phyloP scores from a whole-genome alignment of 1,140 invertebrate genomes.

The Brachionus calyciflorus region DNA sequence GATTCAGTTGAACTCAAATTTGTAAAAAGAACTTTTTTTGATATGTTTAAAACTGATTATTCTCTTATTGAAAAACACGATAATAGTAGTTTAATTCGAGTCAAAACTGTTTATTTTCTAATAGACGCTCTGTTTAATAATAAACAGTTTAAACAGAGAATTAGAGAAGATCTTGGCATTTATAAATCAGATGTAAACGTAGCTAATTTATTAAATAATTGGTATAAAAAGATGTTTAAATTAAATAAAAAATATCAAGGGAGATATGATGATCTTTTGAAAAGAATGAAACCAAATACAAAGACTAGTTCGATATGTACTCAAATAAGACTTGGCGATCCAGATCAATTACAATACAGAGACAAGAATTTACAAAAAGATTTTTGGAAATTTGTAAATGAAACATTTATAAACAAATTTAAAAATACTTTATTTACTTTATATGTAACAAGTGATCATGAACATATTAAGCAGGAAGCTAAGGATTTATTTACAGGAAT shows the following conservation, averaged over 20 bases:
- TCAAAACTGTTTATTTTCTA: too few species aligned
- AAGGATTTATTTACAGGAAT: neutral
- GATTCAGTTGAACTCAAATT: neutral
- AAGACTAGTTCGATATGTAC: neutral
- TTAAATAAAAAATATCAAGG: neutral
- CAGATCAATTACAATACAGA: neutral
- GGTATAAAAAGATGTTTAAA: constrained; percentile 15
- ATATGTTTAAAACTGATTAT: neutral
- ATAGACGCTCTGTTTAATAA: too few species aligned
- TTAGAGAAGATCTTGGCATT: neutral
- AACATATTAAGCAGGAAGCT: neutral
- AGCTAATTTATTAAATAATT: neutral
- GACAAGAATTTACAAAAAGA: neutral
- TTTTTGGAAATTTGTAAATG: constrained; percentile 17
- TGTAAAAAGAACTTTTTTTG: neutral
- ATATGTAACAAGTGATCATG: constrained; percentile 9
- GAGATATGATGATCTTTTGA: neutral
- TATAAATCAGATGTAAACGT: neutral
- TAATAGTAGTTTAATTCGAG: too few species aligned
- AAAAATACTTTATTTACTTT: neutral
- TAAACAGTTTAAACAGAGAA: too few species aligned
- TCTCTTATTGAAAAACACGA: too few species aligned
- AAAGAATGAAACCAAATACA: neutral
- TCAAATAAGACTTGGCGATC: constrained; percentile 32
- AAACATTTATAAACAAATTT: neutral